Evolutionary conservation across 1,140 invertebrate species (phyloP).

Genomic region (Caenorhabditis remanei): DNA sequence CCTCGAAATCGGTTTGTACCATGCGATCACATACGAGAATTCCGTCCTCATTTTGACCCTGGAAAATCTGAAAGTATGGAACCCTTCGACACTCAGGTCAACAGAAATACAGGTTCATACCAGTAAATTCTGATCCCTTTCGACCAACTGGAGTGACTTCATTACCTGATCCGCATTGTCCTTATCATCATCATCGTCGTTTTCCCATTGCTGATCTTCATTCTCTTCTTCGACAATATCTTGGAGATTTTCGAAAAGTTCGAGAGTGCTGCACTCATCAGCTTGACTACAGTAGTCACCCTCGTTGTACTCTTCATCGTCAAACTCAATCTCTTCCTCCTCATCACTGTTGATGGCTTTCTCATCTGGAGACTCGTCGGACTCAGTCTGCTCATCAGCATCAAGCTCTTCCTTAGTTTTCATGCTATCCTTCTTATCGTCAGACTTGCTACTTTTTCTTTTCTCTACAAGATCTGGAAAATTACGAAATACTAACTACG

Average conservation of each 20-base stretch:
- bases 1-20: conserved; percentile 31
- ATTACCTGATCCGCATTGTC: conserved; percentile 1
- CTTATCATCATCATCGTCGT: neutral
- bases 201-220: neutral
- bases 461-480: conserved; percentile 32
- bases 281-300: conserved; percentile 20
- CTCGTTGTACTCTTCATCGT: conserved; percentile 43
- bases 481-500: too few relatives aligned
- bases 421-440: neutral
- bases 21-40: neutral
- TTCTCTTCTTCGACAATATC: neutral
- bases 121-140: neutral
- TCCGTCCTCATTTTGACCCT: neutral
- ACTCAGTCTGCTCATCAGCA: conserved; percentile 16
- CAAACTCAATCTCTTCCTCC: conserved; percentile 21
- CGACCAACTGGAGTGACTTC: neutral
- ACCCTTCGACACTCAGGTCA: neutral
- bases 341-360: conserved; percentile 3
- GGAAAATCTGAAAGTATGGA: conserved; percentile 19
- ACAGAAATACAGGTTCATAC: neutral
- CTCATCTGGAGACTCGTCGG: conserved; percentile 35
- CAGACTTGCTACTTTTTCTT: conserved; percentile 30
- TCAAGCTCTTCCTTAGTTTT: conserved; percentile 17
- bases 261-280: conserved; percentile 25
- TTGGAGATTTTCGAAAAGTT: neutral